Conservation (phyloP, 2,797 vertebrate genomes). For the Perdix hodgsoniae region DNA sequence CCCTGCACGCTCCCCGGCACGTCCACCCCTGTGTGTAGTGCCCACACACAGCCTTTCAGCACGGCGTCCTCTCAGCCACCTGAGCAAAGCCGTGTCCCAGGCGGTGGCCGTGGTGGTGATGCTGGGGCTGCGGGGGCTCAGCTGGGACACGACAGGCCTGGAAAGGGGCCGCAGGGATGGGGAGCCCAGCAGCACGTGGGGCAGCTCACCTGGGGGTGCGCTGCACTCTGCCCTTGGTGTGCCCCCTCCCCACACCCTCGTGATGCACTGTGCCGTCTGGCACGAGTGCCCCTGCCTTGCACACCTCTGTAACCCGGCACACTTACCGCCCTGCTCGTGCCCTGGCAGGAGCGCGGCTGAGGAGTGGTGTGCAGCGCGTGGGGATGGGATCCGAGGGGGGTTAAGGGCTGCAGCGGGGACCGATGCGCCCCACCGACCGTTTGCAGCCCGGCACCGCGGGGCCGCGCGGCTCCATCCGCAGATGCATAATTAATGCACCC, state of each 20-base stretch:
- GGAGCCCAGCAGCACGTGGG: background rate
- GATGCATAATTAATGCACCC: slow-evolving; percentile 59
- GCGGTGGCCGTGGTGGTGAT: background rate
- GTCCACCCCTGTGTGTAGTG: too few relatives aligned
- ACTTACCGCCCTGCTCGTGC: too few relatives aligned
- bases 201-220: background rate
- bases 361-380: too few relatives aligned
- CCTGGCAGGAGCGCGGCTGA: too few relatives aligned
- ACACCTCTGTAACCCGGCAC: too few relatives aligned
- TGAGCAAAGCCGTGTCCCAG: background rate
- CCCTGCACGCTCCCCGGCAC: too few relatives aligned
- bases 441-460: background rate
- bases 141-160: background rate
- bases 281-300: too few relatives aligned
- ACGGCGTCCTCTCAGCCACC: rapidly evolving
- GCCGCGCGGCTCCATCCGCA: slow-evolving; percentile 22
- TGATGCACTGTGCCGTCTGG: too few relatives aligned
- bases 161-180: rapidly evolving
- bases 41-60: background rate
- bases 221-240: too few relatives aligned
- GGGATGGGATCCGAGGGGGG: too few relatives aligned
- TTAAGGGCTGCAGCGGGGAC: background rate
- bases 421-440: too few relatives aligned
- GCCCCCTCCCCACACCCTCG: too few relatives aligned
- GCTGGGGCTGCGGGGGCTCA: background rate